Percentiles rank a stretch among this genome's conserved stretches.
These are phyloP conservation scores for Gadus macrocephalus DNA, from an alignment of 2,113 vertebrate genomes.

Conservation along the genomic window DNA sequence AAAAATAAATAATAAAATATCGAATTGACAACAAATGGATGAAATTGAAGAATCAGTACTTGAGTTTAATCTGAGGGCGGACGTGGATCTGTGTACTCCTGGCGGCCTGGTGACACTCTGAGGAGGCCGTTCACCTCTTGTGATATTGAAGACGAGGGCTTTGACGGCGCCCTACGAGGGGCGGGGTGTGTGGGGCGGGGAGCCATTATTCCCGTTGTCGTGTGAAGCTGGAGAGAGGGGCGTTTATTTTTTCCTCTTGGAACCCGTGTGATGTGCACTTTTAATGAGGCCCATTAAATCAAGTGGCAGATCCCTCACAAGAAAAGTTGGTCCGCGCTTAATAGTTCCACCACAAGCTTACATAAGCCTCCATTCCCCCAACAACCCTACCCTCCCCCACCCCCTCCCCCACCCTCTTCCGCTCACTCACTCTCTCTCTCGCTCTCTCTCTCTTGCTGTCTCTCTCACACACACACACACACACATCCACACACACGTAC, in stretches of 20 bases:
- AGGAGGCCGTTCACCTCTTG: constrained; percentile 16
- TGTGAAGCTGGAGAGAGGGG: constrained; percentile 48
- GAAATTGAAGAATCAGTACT: no score
- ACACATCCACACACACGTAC: no score
- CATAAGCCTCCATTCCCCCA: constrained; percentile 53
- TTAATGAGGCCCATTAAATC: constrained; percentile 78
- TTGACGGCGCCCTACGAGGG: constrained; percentile 32
- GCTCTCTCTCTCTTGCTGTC: constrained; percentile 4
- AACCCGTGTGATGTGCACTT: constrained; percentile 71
- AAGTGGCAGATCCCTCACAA: constrained; percentile 72
- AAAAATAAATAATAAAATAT: constrained; percentile 29
- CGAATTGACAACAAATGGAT: no score
- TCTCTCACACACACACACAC: no score
- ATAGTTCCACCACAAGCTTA: constrained; percentile 75
- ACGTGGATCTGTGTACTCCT: constrained; percentile 6
- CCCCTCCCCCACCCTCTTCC: not conserved
- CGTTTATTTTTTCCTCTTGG: constrained; percentile 24
- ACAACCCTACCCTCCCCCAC: constrained; percentile 10
- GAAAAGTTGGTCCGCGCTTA: constrained; percentile 73
- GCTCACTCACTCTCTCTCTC: constrained; percentile 37
- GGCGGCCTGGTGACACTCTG: constrained; percentile 29
- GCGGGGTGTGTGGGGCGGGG: constrained; percentile 21
- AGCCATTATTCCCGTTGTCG: constrained; percentile 58
- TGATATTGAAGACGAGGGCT: constrained; percentile 57
- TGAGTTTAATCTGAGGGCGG: no score